Base-by-base conservation (phyloP, 2,888 invertebrate species). In the Torymus tubicola region DNA sequence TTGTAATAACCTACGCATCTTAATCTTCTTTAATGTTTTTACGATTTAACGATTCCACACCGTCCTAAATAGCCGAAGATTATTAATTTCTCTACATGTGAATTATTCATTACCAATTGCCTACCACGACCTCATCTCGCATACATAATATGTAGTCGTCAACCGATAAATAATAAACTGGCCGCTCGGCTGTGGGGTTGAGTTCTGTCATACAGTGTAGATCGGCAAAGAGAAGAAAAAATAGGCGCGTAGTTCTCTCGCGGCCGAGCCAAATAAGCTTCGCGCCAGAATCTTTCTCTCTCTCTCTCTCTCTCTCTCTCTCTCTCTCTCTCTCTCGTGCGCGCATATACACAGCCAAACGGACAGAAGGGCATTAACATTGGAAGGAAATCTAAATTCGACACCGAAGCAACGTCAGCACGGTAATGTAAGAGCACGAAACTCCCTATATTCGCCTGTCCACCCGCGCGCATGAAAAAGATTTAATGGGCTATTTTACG, bases 341-440 rank as follows among this genome's bases (percentile, higher is more conserved):
- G 69, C 69, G 75, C 65, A 76, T 31, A 31, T 31, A 31, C 31
- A 31, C 31, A 31, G 31, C 3, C 31, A 82, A 75, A 73, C 78
- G 80, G 83, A 80, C 81, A 84, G 85, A 86, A 88, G 89, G 89
- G 88, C 88, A 87, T 89, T 89, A 89, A 90, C 89, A 87, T 88
- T 87, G 85, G 84, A 5, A 31, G 31, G 3, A 4, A 85, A 84
- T 89, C 89, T 90, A 90, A 89, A 88, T 89, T 85, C 84, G 87
- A 87, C 84, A 86, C 81, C 50, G 67, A 52, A 21, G 2, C 1
- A 31, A 2, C 50, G 18, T 13, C 75, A 14, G 21, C 80, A 82
- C 82, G 82, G 84, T 79, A 79, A 70, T 12, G 65, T 24, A 13
- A n/a, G 8, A 13, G 16, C 16, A 2, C 14, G 31, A 18, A 53